Conservation (phyloP, 2,113 vertebrate species). For the Eidolon helvum region DNA sequence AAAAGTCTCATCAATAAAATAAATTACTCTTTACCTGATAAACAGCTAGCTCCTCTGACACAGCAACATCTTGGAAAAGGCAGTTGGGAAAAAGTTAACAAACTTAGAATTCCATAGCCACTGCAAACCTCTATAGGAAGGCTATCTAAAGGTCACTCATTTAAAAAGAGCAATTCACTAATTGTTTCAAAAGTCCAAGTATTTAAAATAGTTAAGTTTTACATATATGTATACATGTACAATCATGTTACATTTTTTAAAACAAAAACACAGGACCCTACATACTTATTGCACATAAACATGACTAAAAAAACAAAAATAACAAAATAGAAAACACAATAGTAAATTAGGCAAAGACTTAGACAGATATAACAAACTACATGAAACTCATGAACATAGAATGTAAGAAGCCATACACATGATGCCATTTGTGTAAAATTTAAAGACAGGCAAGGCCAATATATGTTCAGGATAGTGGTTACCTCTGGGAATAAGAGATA, state of each 20-base stretch:
- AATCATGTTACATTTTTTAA: neutral
- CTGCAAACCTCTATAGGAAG: neutral
- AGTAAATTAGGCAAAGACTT: neutral
- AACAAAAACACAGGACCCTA: neutral
- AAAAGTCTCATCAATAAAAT: constrained; percentile 46
- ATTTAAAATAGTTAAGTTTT: neutral
- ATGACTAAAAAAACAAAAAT: neutral
- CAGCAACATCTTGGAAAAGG: neutral
- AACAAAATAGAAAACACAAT: neutral
- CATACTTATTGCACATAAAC: neutral
- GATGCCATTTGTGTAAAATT: neutral
- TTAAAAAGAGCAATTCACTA: neutral
- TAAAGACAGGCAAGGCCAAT: neutral
- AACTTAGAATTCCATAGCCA: constrained; percentile 35
- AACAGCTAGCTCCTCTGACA: constrained; percentile 16
- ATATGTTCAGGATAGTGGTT: fast-evolving
- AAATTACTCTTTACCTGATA: constrained; percentile 33
- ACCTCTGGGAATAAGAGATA: neutral
- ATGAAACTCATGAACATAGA: neutral
- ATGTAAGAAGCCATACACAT: fast-evolving
- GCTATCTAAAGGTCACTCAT: constrained; percentile 8
- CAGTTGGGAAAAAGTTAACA: constrained; percentile 17
- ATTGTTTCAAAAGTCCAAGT: constrained; percentile 9
- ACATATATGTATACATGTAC: neutral
- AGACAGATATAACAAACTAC: neutral